Base-by-base conservation (phyloP, 2,888 invertebrate genomes). In the Mesochorus sp. region DNA sequence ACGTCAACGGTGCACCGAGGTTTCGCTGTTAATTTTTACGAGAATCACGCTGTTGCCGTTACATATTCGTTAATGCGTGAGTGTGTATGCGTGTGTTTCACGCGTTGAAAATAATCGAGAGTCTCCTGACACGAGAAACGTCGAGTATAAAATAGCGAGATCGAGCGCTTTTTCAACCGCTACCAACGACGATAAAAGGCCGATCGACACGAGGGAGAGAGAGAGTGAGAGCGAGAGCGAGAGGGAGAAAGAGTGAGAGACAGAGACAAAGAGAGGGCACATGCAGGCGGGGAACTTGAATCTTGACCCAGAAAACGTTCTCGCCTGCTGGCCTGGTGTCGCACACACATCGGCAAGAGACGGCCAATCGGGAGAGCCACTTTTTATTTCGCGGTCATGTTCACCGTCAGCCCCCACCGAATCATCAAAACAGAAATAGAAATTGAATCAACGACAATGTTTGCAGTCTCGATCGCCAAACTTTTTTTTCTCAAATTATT, bases 241-340 rank as follows among this genome's bases (percentile, higher is more conserved):
- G n/a, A n/a, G n/a, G n/a, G n/a, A n/a, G n/a, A 21, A 14, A 49
- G 37, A 37, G 51, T 17, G 42, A 53, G 19, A 67, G 64, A 44
- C 8, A n/a, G 31, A 49, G 49, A 21, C 31, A 12, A 21, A n/a
- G 37, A 51, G 39, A 26, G 28, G n/a, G 12, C 49, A 71, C 59
- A 37, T 17, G 64, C 44, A 64, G 49, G 84, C 86, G 84, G 86
- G 86, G 87, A 88, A 88, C 88, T 87, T 88, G 88, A 87, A 86
- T 88, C 88, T 88, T 88, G 88, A 88, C 88, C 88, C 85, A 88
- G 87, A 88, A 88, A 84, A 84, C 72, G 82, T 83, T 81, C 61
- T 47, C 81, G 83, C 82, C 81, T 76, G 80, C 84, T 81, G 82
- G n/a, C n/a, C n/a, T n/a, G n/a, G n/a, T 79, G 82, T 78, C 81